Base-by-base conservation (phyloP, 2,797 vertebrate species). In the Sandelia bainsii region DNA sequence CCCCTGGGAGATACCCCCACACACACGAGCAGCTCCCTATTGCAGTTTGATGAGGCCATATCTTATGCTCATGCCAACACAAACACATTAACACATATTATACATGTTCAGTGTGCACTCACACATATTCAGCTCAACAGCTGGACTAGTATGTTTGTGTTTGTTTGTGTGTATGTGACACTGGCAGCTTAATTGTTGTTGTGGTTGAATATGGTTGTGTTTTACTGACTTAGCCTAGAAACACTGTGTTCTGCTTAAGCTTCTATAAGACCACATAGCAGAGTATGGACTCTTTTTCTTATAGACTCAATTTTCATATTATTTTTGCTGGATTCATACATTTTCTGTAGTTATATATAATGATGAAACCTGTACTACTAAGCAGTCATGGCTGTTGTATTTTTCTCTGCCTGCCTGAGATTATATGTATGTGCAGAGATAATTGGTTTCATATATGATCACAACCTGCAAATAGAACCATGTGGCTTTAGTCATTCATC, bases 21-120 rank as follows among this genome's bases (percentile, higher is more conserved):
- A 46, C 27, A 52, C 29, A 61, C 34, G 59, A 80, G 79, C 89
- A 90, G 85, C 81, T 84, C 75, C 68, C 50, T 25, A 52, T 56
- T 77, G 65, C 56, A 70, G 51, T 78, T 62, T 79, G 64, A 85
- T 49, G 77, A 85, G 77, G 78, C 77, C 69, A 74, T 61, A 73
- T 81, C 79, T 66, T 62, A 74, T 45, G 46, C 60, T 59, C 27
- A 61, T 42, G 61, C 62, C 84, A 73, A 69, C 11, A 1, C 20
- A 56, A 27, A 39, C 27, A 59, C 59, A 57, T 56, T 16, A 44
- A 7, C 42, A 44, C 42, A 44, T 44, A 42, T 13, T 42, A 14
- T 42, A 19, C 6, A 72, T 44, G 29, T 65, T 10, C 6, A 61
- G 23, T 64, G 4, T 49, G n/a, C 40, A 45, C 23, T 59, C 20